Base-by-base conservation (phyloP, 2,888 invertebrate genomes). In the Macrosoma leucophasiata region DNA sequence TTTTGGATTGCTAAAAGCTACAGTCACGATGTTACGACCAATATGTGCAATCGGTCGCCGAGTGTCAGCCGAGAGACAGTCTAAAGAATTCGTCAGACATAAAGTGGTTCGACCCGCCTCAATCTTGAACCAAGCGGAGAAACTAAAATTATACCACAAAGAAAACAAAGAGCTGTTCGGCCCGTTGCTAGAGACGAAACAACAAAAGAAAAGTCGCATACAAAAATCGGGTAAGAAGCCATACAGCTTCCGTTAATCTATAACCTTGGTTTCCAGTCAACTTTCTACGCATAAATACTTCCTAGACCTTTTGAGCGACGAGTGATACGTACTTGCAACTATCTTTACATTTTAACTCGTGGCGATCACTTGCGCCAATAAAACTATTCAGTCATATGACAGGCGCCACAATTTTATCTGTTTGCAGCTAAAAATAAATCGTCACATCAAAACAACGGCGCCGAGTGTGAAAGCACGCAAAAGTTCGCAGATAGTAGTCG, bases 91-190 rank as follows among this genome's bases (percentile, higher is more conserved):
- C 37, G 48, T 75, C 46, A 67, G 84, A 42, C 70, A 54, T 36
- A 85, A 84, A 71, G 72, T 78, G 36, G 63, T 84, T 52, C 61
- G 53, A 38, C 67, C 81, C 24, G 62, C 73, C 53, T 77, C 82
- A 22, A 55, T 79, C 46, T 56, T 84, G 54, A 82, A 76, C 48
- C 79, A 76, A 40, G 74, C 70, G 3, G 77, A 85, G 37, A 71
- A 76, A 39, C 46, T 84, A 3, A 85, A 84, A 55, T 58, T 73
- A 36, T 78, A 76, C 48, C 66, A 85, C 41, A 82, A 67, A 50
- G 86, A 87, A 42, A 84, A 84, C 40, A 86, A 84, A 49, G 65
- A 71, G 20, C 40, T 84, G 4, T 87, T 85, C 40, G 87, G 87
- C 4, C 71, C 78, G 0, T 51, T 87, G 30, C 43, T 86, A 22